Base-by-base conservation (phyloP, 2,888 invertebrate species). In the Apamea sordens region DNA sequence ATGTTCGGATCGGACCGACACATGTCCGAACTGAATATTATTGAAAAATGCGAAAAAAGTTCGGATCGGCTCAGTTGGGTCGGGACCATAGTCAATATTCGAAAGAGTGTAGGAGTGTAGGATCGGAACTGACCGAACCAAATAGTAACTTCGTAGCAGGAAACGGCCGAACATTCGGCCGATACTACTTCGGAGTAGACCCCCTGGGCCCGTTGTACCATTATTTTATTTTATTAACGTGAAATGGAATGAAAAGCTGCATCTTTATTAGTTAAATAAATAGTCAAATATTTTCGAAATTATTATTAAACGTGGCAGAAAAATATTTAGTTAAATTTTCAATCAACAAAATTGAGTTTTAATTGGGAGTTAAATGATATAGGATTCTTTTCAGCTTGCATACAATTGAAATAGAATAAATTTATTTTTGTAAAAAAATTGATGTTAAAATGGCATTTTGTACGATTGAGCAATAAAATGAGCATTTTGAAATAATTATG, bases 381-480 rank as follows among this genome's bases (percentile, higher is more conserved):
- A 28, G 5, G 61, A 32, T 61, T 36, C 10, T 47, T 59, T 7
- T 36, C 59, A 76, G 44, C 41, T 44, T 47, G 47, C 21, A 15
- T 47, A 21, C 0, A n/a, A 61, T 50, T 75, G 32, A 28, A 61
- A n/a, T 18, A 4, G 5, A n/a, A 36, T 15, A 18, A 0, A n/a
- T 10, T 47, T 56, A 13, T 32, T 24, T 36, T 44, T 15, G 2
- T 28, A 0, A 15, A 44, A 59, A 18, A 44, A 21, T 13, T 15
- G 7, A 7, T n/a, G 2, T 53, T 18, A 32, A 68, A 53, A 50
- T 73, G 18, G 28, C 1, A 53, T 61, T 79, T 64, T 73, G 63
- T 68, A 64, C 32, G 47, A 64, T 86, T 85, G 85, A 85, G 85
- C 87, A 84, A 84, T 74, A 15, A 53, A 56, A 36, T 85, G 84